Evolutionary conservation across 2,113 vertebrate genomes (phyloP).

Genomic region (Apodemus sylvaticus): DNA sequence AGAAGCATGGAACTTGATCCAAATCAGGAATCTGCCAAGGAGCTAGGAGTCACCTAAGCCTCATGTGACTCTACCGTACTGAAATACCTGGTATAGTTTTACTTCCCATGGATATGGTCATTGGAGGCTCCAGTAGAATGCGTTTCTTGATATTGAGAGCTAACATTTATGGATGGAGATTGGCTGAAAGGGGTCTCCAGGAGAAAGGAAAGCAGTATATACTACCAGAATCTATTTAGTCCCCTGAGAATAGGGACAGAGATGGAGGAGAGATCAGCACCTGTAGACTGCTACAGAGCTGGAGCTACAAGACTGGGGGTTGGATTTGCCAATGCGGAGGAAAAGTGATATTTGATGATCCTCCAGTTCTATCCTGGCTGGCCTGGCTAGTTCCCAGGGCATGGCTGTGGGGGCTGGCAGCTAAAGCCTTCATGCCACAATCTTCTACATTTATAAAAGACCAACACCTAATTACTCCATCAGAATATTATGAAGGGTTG

Average conservation of each 20-base stretch:
- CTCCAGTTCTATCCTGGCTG: neutral
- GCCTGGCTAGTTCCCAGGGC: no score
- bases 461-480: neutral
- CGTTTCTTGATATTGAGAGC: neutral
- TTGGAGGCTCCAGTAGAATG: neutral
- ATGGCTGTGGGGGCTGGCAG: neutral
- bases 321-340: neutral
- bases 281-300: neutral
- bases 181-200: neutral
- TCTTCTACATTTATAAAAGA: neutral
- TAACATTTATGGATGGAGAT: neutral
- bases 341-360: no score
- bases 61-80: no score
- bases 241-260: neutral
- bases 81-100: no score
- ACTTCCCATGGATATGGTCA: neutral
- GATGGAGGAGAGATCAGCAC: no score
- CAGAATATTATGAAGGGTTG: neutral
- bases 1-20: no score
- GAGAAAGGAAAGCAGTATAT: neutral
- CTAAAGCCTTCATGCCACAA: neutral
- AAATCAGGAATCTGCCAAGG: no score
- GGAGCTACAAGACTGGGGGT: rapidly evolving
- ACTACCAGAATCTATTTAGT: neutral
- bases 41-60: no score